Evolutionary conservation across 2,113 vertebrate genomes (phyloP).

Genomic region (Myotis yumanensis): DNA sequence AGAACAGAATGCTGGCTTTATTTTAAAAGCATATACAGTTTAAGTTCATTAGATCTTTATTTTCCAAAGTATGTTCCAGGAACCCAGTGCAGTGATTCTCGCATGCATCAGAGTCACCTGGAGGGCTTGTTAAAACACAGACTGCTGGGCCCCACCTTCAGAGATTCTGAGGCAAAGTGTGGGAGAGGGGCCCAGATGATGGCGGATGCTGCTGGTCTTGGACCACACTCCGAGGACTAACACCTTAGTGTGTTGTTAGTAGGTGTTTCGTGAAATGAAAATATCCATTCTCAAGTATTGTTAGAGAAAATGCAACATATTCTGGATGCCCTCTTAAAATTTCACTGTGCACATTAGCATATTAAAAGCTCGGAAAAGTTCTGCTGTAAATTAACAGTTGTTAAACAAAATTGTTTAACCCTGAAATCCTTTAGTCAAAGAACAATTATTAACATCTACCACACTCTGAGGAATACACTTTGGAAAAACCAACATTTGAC

Average conservation of each 20-base stretch:
- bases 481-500: not conserved
- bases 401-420: constrained; percentile 6
- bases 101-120: not conserved
- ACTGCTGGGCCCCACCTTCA: not conserved
- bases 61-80: constrained; percentile 39
- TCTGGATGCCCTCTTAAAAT: not conserved
- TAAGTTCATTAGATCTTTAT: not conserved
- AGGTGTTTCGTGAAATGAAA: not conserved
- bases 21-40: constrained; percentile 34
- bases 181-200: not conserved
- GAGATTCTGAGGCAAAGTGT: not conserved
- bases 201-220: not conserved
- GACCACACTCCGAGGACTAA: not conserved
- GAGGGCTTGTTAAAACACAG: constrained; percentile 31
- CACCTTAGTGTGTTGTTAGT: not conserved
- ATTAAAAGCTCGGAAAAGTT: not conserved
- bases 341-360: not conserved
- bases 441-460: not conserved
- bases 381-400: constrained; percentile 16
- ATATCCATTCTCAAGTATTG: not conserved
- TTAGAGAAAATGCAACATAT: not conserved
- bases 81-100: not conserved
- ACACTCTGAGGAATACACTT: not conserved
- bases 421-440: constrained; percentile 20
- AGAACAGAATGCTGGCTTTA: constrained; percentile 20